Conservation (phyloP, 2,113 vertebrate genomes). For the Pelobates fuscus region DNA sequence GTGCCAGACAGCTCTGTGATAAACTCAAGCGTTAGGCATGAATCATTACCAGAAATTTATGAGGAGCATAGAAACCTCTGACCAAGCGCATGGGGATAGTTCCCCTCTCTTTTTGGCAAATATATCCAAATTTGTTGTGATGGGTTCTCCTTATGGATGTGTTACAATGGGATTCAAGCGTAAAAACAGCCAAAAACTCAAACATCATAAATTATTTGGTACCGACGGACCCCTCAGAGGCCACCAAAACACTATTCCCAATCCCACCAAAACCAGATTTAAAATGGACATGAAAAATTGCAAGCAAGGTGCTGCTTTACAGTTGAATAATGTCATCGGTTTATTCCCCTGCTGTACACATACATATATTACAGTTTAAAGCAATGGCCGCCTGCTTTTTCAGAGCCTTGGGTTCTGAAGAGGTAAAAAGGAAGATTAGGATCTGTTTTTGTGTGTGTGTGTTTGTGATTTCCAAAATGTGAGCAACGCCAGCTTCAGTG, state of each 20-base stretch:
- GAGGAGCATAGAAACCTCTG: constrained; percentile 41
- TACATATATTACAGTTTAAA: constrained; percentile 94
- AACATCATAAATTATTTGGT: constrained; percentile 77
- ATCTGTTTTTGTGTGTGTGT: constrained; percentile 60
- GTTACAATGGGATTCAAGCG: constrained; percentile 70
- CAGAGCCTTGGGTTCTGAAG: constrained; percentile 74
- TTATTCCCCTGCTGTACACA: constrained; percentile 93
- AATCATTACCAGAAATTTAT: no score
- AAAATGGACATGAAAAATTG: constrained; percentile 79
- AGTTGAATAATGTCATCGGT: constrained; percentile 86
- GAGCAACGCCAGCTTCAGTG: constrained; percentile 76
- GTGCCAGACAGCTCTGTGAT: constrained; percentile 80
- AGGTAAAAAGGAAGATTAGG: constrained; percentile 80
- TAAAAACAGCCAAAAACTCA: constrained; percentile 70
- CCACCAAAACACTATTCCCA: constrained; percentile 75
- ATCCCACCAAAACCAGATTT: constrained; percentile 75
- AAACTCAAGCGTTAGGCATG: neutral
- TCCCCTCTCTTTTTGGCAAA: constrained; percentile 66
- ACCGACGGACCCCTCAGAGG: constrained; percentile 83
- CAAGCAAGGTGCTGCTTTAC: constrained; percentile 85
- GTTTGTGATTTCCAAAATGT: constrained; percentile 65
- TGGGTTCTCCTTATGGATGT: constrained; percentile 26
- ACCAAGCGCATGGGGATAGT: neutral
- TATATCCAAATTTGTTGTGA: constrained; percentile 59
- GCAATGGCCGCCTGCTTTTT: constrained; percentile 79